phyloP scores from a whole-genome alignment of 2,113 vertebrate species.

The Phocoena sinus region DNA sequence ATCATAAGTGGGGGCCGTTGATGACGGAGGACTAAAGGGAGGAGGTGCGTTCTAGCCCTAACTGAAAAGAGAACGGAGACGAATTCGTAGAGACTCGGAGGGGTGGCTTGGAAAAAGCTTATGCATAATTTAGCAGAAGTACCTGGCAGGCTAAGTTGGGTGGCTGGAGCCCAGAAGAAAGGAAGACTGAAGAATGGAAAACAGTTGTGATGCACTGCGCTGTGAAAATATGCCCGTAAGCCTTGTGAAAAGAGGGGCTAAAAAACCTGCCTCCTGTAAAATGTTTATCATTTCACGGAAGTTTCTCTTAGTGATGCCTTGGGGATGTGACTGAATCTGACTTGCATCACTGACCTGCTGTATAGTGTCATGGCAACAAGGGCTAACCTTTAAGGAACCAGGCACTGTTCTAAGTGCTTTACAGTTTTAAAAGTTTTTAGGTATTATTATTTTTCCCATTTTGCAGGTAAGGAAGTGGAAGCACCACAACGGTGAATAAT shows the following conservation, averaged over 20 bases:
- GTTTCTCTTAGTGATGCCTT: not conserved
- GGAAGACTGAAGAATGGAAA: not conserved
- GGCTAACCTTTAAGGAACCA: not conserved
- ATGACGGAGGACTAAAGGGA: not conserved
- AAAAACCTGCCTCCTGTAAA: not conserved
- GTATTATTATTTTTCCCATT: not conserved
- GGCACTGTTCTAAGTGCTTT: not conserved
- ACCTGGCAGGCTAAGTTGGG: not conserved
- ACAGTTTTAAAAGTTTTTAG: not conserved
- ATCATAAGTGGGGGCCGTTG: not conserved
- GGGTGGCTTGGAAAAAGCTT: not conserved
- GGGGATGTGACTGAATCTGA: not conserved
- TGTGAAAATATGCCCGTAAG: not conserved
- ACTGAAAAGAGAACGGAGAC: not conserved
- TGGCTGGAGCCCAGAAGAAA: not conserved
- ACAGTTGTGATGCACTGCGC: not conserved
- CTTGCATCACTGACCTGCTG: not conserved
- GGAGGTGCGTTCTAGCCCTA: not conserved
- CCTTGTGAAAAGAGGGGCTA: not conserved
- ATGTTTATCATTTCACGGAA: not conserved
- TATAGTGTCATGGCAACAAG: not conserved
- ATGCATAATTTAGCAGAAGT: conserved; percentile 46
- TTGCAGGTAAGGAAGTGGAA: not conserved
- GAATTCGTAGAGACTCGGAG: not conserved
- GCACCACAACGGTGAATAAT: not conserved